Evolutionary conservation across 2,888 invertebrate species (phyloP), one percentile per base, ranked within the genome.

Genomic region (Platypus cylindrus): DNA sequence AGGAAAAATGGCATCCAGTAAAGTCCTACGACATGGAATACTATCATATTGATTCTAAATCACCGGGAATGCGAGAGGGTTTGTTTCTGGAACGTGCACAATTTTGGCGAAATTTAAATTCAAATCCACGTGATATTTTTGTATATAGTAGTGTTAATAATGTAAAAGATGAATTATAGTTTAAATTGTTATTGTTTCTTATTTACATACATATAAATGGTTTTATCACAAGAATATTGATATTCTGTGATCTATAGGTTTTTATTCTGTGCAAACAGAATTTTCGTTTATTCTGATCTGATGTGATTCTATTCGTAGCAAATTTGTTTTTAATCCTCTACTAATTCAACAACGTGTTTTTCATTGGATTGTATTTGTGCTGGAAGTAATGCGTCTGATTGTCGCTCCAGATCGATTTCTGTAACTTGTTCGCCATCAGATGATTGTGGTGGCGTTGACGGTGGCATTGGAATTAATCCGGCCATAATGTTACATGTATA

Each of bases 71-170:
- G 68, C 66, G 64, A 17, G 45, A 62, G 11, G 59, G 65, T 22
- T 52, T 77, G 28, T 56, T 73, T n/a, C 63, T 65, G 1, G 64
- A 72, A 2, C 64, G 78, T 31, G 67, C 72, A 1, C 58, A 72
- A 16, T 72, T 79, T 42, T 83, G 82, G 83, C 61, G 64, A 13
- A 55, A 60, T 3, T 48, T 79, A 12, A 66, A 68, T 0, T 45
- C 65, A 3, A 67, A 63, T 66, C 66, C 53, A 46, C 68, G 59
- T 40, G 52, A 27, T 27, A 9, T 11, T 11, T 12, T 7, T 4
- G 13, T 16, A 4, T n/a, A n/a, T n/a, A 24, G 5, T 24, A 11
- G 11, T 12, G n/a, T 24, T 7, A 27, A 16, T 5, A 7, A 7
- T 29, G 3, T 56, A 17, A 59, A 45, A 38, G 69, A 70, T 37